Evolutionary conservation across 2,888 invertebrate genomes (phyloP).

Genomic region (Heliconius hortense): DNA sequence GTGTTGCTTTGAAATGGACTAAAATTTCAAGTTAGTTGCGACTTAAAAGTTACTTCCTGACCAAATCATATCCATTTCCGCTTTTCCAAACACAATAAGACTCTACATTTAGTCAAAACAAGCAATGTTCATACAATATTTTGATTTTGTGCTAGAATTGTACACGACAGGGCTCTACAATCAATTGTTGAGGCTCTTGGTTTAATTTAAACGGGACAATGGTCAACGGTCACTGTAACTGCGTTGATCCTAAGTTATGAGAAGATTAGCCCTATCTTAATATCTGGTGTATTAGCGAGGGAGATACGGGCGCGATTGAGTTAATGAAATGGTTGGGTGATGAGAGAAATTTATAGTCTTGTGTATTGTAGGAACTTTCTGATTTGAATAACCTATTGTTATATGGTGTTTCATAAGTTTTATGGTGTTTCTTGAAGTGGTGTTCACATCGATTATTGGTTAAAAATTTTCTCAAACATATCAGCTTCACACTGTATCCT

Average conservation of each 20-base stretch:
- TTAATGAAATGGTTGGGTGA: constrained; percentile 46
- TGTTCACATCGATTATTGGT: not conserved
- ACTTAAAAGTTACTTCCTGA: not conserved
- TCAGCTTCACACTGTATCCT: not conserved
- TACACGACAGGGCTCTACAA: constrained; percentile 59
- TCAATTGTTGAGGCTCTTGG: constrained; percentile 66
- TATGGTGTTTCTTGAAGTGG: not conserved
- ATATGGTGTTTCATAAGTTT: not conserved
- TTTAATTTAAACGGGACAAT: constrained; percentile 81
- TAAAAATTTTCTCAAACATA: not conserved
- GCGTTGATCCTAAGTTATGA: constrained; percentile 79
- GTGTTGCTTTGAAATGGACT: constrained; percentile 41
- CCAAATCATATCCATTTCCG: constrained; percentile 40
- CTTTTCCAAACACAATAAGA: not conserved
- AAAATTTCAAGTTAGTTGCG: constrained; percentile 29
- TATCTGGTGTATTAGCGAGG: constrained; percentile 69
- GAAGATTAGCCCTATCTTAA: constrained; percentile 80
- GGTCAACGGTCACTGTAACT: constrained; percentile 73
- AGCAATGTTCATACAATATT: constrained; percentile 39
- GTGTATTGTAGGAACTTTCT: not conserved
- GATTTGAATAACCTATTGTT: not conserved
- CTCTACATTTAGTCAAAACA: not conserved
- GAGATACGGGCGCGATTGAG: constrained; percentile 49
- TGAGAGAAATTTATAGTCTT: constrained; percentile 36
- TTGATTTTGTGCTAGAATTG: not conserved